Percentiles rank a stretch among this genome's conserved stretches.
phyloP scores from a whole-genome alignment of 2,797 vertebrate genomes.

The Catostomus latipinnis region DNA sequence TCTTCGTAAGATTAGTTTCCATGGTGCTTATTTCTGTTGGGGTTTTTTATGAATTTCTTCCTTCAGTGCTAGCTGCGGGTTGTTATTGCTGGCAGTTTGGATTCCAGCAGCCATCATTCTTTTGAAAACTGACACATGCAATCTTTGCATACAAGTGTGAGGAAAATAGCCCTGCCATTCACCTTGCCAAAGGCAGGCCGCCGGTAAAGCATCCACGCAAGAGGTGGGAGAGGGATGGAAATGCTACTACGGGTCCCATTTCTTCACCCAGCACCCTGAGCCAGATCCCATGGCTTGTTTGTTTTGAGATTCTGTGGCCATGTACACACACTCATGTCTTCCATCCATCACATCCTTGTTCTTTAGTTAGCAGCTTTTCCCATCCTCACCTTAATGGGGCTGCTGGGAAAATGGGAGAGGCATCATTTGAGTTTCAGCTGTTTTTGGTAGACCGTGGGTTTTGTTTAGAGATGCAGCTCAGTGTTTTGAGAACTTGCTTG shows the following conservation, averaged over 20 bases:
- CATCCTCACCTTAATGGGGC: slow-evolving; percentile 10
- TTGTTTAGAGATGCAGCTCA: slow-evolving; percentile 28
- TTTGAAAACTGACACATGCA: slow-evolving; percentile 18
- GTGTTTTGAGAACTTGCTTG: slow-evolving; percentile 45
- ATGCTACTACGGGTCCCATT: not conserved
- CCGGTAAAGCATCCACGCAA: slow-evolving; percentile 10
- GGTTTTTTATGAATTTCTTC: slow-evolving; percentile 7
- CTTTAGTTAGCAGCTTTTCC: slow-evolving; percentile 52
- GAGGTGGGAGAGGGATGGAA: not conserved
- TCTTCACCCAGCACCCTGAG: not conserved
- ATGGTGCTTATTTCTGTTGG: slow-evolving; percentile 19
- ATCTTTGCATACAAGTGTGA: slow-evolving; percentile 43
- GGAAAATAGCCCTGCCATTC: slow-evolving; percentile 53
- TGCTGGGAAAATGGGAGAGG: not conserved
- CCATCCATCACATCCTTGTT: not conserved
- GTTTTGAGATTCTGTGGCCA: slow-evolving; percentile 19
- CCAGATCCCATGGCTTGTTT: slow-evolving; percentile 12
- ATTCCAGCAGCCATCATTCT: slow-evolving; percentile 25
- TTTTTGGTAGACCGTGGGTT: slow-evolving; percentile 12
- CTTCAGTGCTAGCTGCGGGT: not conserved
- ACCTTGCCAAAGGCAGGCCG: slow-evolving; percentile 31
- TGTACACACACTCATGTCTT: slow-evolving; percentile 17
- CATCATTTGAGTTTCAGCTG: slow-evolving; percentile 30
- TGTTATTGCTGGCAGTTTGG: slow-evolving; percentile 27
- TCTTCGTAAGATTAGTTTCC: not conserved